phyloP scores from a whole-genome alignment of 1,140 invertebrate species.

The Octopus sinensis region DNA sequence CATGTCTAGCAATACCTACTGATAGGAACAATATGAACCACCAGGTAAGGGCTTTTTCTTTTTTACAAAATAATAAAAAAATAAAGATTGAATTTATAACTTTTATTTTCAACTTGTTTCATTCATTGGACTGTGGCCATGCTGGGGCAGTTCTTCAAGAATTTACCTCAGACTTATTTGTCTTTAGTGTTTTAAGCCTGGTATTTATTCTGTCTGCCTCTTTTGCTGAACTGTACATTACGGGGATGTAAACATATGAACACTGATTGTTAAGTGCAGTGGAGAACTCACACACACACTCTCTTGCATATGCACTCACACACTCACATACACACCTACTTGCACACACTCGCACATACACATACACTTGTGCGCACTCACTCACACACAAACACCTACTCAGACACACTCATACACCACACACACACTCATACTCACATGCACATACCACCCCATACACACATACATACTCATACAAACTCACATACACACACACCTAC shows the following conservation, averaged over 20 bases:
- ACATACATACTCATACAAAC: background rate
- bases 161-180: too few relatives aligned
- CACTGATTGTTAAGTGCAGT: too few relatives aligned
- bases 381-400: background rate
- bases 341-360: background rate
- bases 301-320: background rate
- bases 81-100: too few relatives aligned
- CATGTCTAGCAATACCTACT: slow-evolving; percentile 3
- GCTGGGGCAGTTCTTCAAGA: too few relatives aligned
- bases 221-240: too few relatives aligned
- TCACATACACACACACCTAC: background rate
- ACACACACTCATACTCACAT: background rate
- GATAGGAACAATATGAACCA: slow-evolving; percentile 4
- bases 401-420: background rate
- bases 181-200: too few relatives aligned
- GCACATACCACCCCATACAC: background rate
- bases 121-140: too few relatives aligned
- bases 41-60: background rate
- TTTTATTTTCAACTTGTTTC: too few relatives aligned
- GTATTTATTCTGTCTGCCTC: too few relatives aligned
- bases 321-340: background rate
- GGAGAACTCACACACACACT: background rate
- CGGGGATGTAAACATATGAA: too few relatives aligned
- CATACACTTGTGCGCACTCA: background rate
- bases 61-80: too few relatives aligned